A percentile compares a stretch with the other conserved stretches of the same genome.
These are phyloP conservation scores for Xiphorhynchus erythropygius DNA, from an alignment of 2,797 vertebrate genomes.

Conservation along the genomic window DNA sequence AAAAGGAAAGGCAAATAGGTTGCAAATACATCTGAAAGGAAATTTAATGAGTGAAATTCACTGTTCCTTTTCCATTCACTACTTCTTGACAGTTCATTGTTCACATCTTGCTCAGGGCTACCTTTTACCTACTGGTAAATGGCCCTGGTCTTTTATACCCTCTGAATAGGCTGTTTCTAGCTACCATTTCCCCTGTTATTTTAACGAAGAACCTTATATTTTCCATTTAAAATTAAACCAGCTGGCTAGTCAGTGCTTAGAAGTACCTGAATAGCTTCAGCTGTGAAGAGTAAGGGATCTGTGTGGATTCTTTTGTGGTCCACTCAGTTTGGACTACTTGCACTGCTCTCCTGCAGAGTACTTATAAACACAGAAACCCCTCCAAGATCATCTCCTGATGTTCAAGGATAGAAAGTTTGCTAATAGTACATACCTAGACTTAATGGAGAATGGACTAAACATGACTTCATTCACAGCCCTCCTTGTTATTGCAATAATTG, in stretches of 20 bases:
- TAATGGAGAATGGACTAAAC: background rate
- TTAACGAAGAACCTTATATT: background rate
- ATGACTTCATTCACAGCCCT: background rate
- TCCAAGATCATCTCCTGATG: background rate
- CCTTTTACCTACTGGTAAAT: fast-evolving
- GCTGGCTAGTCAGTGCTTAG: background rate
- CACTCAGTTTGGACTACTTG: background rate
- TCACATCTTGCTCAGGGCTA: background rate
- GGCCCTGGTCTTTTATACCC: background rate
- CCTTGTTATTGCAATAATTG: slow-evolving; percentile 2
- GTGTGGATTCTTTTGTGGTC: background rate
- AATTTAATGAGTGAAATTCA: background rate
- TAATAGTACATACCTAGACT: background rate
- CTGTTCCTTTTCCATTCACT: background rate
- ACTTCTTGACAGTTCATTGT: background rate
- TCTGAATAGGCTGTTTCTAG: background rate
- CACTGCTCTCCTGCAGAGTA: fast-evolving
- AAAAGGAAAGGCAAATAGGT: background rate
- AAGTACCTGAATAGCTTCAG: background rate
- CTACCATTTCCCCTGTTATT: background rate
- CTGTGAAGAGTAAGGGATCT: background rate
- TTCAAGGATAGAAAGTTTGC: background rate
- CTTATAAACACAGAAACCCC: background rate
- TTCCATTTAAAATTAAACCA: background rate
- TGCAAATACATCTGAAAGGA: background rate